phyloP scores from a whole-genome alignment of 1,140 invertebrate genomes.

The Aphidius gifuensis region DNA sequence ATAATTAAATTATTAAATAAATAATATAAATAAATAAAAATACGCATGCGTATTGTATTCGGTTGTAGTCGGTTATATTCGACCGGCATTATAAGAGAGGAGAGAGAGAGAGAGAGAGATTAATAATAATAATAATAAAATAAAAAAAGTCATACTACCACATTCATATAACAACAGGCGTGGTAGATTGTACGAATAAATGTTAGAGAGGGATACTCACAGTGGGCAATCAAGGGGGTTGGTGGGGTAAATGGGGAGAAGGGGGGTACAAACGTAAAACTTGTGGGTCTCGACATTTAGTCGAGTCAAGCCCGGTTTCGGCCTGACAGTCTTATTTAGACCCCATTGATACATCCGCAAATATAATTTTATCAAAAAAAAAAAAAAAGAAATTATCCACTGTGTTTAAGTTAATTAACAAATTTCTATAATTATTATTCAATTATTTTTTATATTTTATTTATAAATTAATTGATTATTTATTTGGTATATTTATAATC shows the following conservation, averaged over 20 bases:
- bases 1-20: no score
- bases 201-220: not conserved
- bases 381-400: not conserved
- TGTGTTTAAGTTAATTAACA: not conserved
- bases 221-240: conserved; percentile 11
- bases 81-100: conserved; percentile 18
- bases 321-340: conserved; percentile 15
- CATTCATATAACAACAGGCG: conserved; percentile 17
- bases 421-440: not conserved
- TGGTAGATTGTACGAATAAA: conserved; percentile 17
- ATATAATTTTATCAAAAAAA: not conserved
- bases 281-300: conserved; percentile 12
- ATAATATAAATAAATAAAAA: not conserved
- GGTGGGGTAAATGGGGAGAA: conserved; percentile 17
- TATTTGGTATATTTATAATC: no score
- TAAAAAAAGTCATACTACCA: conserved; percentile 8
- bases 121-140: conserved; percentile 1
- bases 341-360: not conserved
- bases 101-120: not conserved
- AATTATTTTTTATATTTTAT: not conserved
- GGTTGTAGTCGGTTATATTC: conserved; percentile 18
- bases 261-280: conserved; percentile 8
- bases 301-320: conserved; percentile 19
- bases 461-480: no score
- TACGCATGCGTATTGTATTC: conserved; percentile 9